Evolutionary conservation across 2,113 vertebrate genomes (phyloP).

Genomic region (Labeo catla): DNA sequence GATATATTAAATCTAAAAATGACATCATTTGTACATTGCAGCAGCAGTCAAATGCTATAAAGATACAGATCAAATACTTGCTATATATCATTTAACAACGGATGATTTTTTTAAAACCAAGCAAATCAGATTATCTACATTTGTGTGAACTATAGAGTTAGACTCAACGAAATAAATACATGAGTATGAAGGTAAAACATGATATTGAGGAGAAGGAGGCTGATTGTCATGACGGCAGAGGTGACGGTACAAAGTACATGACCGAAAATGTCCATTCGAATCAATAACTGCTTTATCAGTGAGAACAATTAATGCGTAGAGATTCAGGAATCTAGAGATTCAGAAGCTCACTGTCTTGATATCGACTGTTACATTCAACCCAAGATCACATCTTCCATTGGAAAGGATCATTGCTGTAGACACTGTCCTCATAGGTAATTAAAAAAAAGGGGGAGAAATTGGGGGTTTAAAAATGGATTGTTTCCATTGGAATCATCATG

Average conservation of each 20-base stretch:
- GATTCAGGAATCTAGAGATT: not conserved
- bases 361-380: not conserved
- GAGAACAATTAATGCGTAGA: not conserved
- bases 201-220: conserved; percentile 39
- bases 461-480: not conserved
- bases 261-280: not conserved
- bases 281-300: not conserved
- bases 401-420: not conserved
- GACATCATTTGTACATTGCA: not conserved
- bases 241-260: conserved; percentile 27
- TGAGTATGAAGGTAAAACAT: not conserved
- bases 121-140: not conserved
- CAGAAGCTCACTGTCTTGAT: not conserved
- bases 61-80: not conserved
- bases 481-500: conserved; percentile 25
- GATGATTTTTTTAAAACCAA: not conserved
- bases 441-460: not conserved
- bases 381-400: not conserved
- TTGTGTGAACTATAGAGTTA: not conserved
- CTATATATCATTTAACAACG: not conserved
- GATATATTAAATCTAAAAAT: conserved; percentile 5
- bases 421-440: not conserved
- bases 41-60: not conserved
- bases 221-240: conserved; percentile 64
- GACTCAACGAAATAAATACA: conserved; percentile 43